phyloP scores from a whole-genome alignment of 2,888 invertebrate species.

The Hyalella azteca region DNA sequence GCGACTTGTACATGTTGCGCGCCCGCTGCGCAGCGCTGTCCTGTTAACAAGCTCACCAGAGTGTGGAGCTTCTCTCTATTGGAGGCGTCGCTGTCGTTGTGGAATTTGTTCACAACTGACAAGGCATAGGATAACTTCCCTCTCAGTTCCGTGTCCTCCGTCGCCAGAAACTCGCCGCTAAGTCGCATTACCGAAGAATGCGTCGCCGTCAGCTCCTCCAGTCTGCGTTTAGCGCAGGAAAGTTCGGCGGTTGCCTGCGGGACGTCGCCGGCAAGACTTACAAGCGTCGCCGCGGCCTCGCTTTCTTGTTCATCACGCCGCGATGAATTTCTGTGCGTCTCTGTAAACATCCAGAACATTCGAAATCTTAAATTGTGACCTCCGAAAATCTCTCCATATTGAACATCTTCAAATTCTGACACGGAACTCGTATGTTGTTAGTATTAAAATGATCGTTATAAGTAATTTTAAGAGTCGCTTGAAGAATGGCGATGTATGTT shows the following conservation, averaged over 20 bases:
- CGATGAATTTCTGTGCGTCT: background rate
- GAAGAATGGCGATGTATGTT: too few species aligned
- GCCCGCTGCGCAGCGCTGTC: background rate
- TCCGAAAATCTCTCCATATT: background rate
- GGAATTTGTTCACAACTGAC: slow-evolving; percentile 7
- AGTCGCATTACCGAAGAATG: background rate
- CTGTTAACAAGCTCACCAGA: slow-evolving; percentile 14
- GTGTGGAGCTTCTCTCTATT: slow-evolving; percentile 11
- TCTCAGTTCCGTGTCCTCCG: background rate
- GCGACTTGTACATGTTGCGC: background rate
- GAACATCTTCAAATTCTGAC: background rate
- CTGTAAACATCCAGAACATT: background rate
- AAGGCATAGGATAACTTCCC: background rate
- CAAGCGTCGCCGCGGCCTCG: background rate
- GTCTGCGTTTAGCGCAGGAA: background rate
- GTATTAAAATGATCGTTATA: background rate
- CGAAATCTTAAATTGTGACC: too few species aligned
- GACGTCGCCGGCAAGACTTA: background rate
- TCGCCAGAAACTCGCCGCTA: background rate
- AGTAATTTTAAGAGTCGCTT: too few species aligned
- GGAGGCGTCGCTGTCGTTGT: slow-evolving; percentile 9
- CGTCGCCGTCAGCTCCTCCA: background rate
- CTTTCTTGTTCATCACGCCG: background rate
- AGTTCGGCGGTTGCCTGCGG: background rate
- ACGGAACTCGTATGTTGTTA: background rate